Evolutionary conservation across 2,888 invertebrate species (phyloP).

Genomic region (Agrypnus murinus): DNA sequence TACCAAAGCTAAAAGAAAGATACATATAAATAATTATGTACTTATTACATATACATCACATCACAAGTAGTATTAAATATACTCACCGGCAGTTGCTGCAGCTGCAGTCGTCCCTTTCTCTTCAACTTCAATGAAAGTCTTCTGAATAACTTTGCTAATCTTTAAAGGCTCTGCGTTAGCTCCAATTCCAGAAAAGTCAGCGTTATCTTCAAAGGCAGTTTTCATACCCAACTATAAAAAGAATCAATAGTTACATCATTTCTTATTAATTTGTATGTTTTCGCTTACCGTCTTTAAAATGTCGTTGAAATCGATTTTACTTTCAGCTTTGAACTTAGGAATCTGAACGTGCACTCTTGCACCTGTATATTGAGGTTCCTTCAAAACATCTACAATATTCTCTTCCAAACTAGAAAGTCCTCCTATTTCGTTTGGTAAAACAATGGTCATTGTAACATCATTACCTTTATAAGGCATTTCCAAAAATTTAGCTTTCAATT

Average conservation of each 20-base stretch:
- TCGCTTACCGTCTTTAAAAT: constrained; percentile 29
- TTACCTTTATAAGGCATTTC: constrained; percentile 60
- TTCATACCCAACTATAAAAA: constrained; percentile 53
- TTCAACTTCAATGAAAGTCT: constrained; percentile 67
- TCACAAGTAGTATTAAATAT: too few species aligned
- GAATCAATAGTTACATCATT: not conserved
- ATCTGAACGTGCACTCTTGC: constrained; percentile 2
- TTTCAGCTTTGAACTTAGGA: constrained; percentile 29
- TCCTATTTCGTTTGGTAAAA: constrained; percentile 52
- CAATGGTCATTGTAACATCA: constrained; percentile 54
- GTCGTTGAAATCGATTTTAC: constrained; percentile 18
- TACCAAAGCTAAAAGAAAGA: not conserved
- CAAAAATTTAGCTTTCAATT: constrained; percentile 61
- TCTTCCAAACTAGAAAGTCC: constrained; percentile 52
- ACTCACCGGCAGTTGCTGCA: constrained; percentile 36
- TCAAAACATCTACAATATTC: constrained; percentile 44
- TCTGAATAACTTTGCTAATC: constrained; percentile 65
- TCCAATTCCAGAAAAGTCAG: constrained; percentile 63
- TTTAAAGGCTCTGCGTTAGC: constrained; percentile 51
- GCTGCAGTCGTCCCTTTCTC: constrained; percentile 60
- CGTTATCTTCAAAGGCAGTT: constrained; percentile 40
- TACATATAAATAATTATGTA: not conserved
- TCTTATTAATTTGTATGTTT: too few species aligned
- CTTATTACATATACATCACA: not conserved
- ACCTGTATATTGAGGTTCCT: not conserved